phyloP scores from a whole-genome alignment of 2,888 invertebrate species.

The Pandemis cinnamomeana region DNA sequence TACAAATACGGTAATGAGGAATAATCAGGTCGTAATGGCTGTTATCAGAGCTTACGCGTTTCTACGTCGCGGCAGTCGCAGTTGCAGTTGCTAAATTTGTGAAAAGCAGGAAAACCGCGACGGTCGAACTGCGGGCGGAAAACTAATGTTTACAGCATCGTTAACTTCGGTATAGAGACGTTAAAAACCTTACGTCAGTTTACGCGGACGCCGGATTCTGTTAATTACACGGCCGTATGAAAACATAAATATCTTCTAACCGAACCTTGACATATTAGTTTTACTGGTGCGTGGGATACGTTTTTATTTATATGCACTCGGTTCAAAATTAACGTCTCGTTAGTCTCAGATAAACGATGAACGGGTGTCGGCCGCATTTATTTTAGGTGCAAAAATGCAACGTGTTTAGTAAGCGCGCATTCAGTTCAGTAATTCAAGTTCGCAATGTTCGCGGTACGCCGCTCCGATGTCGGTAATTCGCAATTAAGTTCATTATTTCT shows the following conservation, averaged over 20 bases:
- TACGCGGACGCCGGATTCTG: conserved; percentile 55
- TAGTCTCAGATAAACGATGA: conserved; percentile 43
- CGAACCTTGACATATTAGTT: conserved; percentile 77
- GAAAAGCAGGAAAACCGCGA: conserved; percentile 37
- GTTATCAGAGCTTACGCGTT: too few species aligned
- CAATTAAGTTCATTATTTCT: conserved; percentile 33
- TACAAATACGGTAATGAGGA: too few species aligned
- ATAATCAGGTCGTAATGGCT: too few species aligned
- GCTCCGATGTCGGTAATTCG: conserved; percentile 18
- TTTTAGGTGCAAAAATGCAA: conserved; percentile 26
- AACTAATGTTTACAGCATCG: conserved; percentile 37
- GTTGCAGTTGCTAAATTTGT: neutral
- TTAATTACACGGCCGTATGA: conserved; percentile 62
- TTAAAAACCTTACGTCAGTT: conserved; percentile 52
- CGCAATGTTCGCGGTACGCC: conserved; percentile 29
- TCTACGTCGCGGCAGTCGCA: neutral
- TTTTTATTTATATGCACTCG: conserved; percentile 60
- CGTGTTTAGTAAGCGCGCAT: conserved; percentile 21
- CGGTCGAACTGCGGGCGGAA: conserved; percentile 11
- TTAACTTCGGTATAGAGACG: conserved; percentile 37
- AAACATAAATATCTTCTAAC: conserved; percentile 63
- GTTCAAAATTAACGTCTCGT: conserved; percentile 47
- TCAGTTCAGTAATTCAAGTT: conserved; percentile 29
- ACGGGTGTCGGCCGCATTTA: conserved; percentile 25
- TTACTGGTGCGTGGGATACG: conserved; percentile 62